Conservation (phyloP, 2,888 invertebrate species). For the Parthenolecanium corni region DNA sequence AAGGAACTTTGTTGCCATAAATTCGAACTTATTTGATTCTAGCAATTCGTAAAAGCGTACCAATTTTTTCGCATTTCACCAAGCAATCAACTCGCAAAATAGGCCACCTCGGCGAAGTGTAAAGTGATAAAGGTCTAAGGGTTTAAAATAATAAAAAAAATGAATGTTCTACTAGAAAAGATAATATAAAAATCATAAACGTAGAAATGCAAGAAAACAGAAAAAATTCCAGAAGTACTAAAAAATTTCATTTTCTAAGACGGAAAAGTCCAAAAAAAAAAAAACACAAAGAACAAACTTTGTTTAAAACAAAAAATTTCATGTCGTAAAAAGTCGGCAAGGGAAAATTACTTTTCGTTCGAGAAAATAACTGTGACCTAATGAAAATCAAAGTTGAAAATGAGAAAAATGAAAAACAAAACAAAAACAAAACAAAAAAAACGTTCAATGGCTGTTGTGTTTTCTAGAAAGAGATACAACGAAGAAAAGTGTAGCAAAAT, state of each 20-base stretch:
- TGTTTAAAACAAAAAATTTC: constrained; percentile 13
- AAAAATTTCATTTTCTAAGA: constrained; percentile 17
- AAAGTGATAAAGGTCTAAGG: too few species aligned
- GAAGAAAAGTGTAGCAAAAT: not conserved
- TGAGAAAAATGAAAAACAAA: too few species aligned
- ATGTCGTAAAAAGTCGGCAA: not conserved
- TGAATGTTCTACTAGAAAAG: not conserved
- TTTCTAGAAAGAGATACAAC: not conserved
- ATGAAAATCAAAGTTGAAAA: constrained; percentile 19
- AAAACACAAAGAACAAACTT: not conserved
- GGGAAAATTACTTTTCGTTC: constrained; percentile 6
- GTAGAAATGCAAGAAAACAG: not conserved
- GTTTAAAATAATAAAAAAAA: not conserved
- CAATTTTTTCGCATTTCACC: too few species aligned
- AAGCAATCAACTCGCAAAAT: too few species aligned
- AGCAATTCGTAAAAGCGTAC: too few species aligned
- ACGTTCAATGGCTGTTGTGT: not conserved
- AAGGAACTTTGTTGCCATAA: too few species aligned
- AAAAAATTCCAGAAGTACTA: constrained; percentile 3
- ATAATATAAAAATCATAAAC: not conserved
- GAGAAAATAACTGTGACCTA: constrained; percentile 2
- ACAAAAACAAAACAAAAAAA: not conserved
- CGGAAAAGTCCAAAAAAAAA: too few species aligned
- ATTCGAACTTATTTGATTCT: too few species aligned
- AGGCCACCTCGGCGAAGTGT: too few species aligned